These are phyloP conservation scores for Cataglyphis altisquamis DNA, from an alignment of 2,888 invertebrate species.

Conservation along the genomic window DNA sequence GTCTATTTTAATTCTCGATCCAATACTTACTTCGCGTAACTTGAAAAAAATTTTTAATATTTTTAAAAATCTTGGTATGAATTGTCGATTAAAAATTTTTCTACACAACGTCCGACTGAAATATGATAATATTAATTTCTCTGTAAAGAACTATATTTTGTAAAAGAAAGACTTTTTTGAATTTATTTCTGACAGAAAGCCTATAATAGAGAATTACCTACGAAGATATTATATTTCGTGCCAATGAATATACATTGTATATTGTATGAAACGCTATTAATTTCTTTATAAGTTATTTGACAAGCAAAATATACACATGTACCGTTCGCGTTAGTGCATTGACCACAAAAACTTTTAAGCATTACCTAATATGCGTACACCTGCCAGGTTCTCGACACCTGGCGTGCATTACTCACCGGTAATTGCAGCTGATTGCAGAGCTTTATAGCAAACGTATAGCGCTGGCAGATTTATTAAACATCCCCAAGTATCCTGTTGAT, in stretches of 20 bases:
- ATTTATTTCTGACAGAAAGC: not conserved
- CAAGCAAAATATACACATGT: constrained; percentile 7
- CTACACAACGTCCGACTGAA: not conserved
- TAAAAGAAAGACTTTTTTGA: not conserved
- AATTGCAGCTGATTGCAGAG: constrained; percentile 42
- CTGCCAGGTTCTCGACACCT: constrained; percentile 50
- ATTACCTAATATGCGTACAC: constrained; percentile 63
- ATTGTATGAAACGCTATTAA: constrained; percentile 2
- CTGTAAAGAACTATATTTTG: not conserved
- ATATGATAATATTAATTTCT: not conserved
- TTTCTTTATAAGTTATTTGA: constrained; percentile 16
- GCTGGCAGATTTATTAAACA: constrained; percentile 44
- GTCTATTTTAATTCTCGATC: not conserved
- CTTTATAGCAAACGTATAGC: not conserved
- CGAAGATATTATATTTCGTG: not conserved
- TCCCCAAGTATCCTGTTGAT: not conserved
- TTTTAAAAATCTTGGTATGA: not conserved
- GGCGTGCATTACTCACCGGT: constrained; percentile 46
- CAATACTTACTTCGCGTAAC: not conserved
- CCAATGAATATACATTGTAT: not conserved
- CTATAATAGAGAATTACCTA: not conserved
- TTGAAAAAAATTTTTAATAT: constrained; percentile 1
- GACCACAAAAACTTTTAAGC: constrained; percentile 52
- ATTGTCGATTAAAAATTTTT: not conserved
- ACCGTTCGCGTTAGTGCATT: constrained; percentile 39